Conservation (phyloP, 2,797 vertebrate species). For the Schizopygopsis pylzovi region DNA sequence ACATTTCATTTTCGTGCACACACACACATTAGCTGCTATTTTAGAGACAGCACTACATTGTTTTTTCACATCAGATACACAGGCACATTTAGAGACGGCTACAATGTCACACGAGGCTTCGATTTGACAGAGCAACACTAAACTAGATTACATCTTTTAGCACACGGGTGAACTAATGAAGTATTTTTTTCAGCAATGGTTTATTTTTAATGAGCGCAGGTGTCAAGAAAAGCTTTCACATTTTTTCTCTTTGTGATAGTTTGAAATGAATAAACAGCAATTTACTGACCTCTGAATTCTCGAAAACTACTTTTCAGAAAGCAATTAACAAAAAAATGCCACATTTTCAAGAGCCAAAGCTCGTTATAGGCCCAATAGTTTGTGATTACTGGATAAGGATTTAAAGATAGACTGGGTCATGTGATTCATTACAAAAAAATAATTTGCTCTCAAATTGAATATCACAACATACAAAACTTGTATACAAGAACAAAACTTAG, state of each 20-base stretch:
- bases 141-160: slow-evolving; percentile 3
- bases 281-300: slow-evolving; percentile 26
- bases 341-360: background rate
- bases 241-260: background rate
- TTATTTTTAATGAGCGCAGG: slow-evolving; percentile 6
- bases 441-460: background rate
- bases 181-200: background rate
- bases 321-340: background rate
- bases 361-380: background rate
- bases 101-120: slow-evolving; percentile 21
- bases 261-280: slow-evolving; percentile 5
- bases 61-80: slow-evolving; percentile 35
- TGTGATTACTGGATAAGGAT: background rate
- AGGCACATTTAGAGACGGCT: slow-evolving; percentile 25
- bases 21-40: slow-evolving; percentile 21
- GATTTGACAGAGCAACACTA: slow-evolving; percentile 5
- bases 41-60: slow-evolving; percentile 38
- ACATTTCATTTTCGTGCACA: background rate
- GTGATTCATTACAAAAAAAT: background rate
- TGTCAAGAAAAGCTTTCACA: slow-evolving; percentile 34
- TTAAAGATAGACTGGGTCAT: background rate
- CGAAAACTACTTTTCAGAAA: background rate
- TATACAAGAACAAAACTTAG: background rate
- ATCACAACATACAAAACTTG: background rate
- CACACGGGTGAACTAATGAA: slow-evolving; percentile 18